Evolutionary conservation across 2,113 vertebrate species (phyloP).

Genomic region (Toxotes jaculatrix): DNA sequence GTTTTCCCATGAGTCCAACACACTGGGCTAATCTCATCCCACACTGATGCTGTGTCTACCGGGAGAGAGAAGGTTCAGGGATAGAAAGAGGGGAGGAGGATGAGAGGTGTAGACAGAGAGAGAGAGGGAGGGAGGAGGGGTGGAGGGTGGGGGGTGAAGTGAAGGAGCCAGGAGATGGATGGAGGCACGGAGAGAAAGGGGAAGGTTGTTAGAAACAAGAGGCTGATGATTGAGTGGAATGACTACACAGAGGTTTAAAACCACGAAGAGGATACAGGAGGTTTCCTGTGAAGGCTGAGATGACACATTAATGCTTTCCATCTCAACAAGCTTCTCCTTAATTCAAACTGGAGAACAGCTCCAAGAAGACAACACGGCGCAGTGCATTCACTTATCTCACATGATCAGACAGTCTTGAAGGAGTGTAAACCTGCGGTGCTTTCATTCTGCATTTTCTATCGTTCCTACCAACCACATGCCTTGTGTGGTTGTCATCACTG

Average conservation of each 20-base stretch:
- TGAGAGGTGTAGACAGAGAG: conserved; percentile 14
- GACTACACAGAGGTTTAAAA: conserved; percentile 29
- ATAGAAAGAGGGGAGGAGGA: conserved; percentile 17
- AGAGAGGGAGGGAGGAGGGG: neutral
- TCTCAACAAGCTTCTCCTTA: conserved; percentile 11
- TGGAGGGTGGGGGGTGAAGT: conserved; percentile 22
- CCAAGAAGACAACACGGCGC: neutral
- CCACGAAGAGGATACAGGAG: conserved; percentile 17
- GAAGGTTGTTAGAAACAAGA: conserved; percentile 39
- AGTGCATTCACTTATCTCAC: conserved; percentile 12
- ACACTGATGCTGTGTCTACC: conserved; percentile 75
- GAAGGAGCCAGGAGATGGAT: conserved; percentile 43
- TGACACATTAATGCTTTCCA: conserved; percentile 34
- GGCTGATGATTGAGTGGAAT: conserved; percentile 37
- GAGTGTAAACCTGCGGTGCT: conserved; percentile 13
- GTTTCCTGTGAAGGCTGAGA: conserved; percentile 14
- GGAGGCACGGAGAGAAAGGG: conserved; percentile 24
- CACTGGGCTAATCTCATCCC: conserved; percentile 73
- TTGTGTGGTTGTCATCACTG: conserved; percentile 40
- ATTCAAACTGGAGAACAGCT: conserved; percentile 19
- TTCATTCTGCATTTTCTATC: conserved; percentile 26
- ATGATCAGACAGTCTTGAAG: conserved; percentile 29
- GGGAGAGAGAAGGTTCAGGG: conserved; percentile 33
- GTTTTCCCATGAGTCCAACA: conserved; percentile 52
- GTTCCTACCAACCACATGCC: conserved; percentile 4